Evolutionary conservation across 2,113 vertebrate genomes (phyloP).

Genomic region (Bujurquina vittata): DNA sequence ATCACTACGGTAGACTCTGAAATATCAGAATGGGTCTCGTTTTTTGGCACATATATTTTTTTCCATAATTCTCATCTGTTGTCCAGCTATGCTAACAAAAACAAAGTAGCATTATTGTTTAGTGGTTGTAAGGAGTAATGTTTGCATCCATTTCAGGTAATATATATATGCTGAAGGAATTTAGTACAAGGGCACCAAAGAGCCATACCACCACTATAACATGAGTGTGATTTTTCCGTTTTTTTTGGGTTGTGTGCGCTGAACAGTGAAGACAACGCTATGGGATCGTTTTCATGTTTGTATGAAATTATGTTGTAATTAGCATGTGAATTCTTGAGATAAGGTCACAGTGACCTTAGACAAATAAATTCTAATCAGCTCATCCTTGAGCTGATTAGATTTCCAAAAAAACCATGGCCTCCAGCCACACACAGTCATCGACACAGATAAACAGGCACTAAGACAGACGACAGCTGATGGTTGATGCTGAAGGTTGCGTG

Average conservation of each 20-base stretch:
- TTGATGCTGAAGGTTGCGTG: conserved; percentile 20
- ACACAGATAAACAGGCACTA: neutral
- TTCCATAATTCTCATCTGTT: neutral
- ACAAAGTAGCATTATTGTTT: neutral
- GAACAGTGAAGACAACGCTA: neutral
- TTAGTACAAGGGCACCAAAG: neutral
- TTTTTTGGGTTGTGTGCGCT: neutral
- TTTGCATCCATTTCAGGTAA: neutral
- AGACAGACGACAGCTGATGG: neutral
- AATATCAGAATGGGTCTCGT: neutral
- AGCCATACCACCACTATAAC: neutral
- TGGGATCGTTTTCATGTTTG: neutral
- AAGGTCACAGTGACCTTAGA: neutral
- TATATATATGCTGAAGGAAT: neutral
- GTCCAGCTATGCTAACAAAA: neutral
- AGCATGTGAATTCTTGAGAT: neutral
- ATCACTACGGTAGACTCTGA: neutral
- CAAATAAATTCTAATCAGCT: neutral
- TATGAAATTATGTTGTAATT: neutral
- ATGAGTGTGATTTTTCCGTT: neutral
- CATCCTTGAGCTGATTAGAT: neutral
- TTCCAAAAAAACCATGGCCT: neutral
- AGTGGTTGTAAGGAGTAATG: neutral
- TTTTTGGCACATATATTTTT: neutral
- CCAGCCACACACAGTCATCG: neutral